Percentiles rank a stretch among this genome's conserved stretches.
Evolutionary conservation across 2,888 invertebrate genomes (phyloP).

Genomic region (Eumerus sabulonum): DNA sequence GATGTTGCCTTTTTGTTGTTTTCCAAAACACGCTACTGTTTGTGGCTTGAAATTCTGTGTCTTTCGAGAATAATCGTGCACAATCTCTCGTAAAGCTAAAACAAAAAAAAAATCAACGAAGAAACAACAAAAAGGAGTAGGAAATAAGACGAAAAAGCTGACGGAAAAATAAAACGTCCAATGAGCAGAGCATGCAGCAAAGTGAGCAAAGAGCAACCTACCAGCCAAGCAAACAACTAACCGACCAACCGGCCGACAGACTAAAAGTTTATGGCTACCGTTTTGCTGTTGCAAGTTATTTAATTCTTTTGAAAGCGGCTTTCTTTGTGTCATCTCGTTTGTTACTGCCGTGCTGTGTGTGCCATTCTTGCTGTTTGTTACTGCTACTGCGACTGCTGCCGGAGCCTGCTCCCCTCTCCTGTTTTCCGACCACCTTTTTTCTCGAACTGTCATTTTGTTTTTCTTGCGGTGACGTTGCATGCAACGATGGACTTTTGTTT

Average conservation of each 20-base stretch:
- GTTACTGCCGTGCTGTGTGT: constrained; percentile 52
- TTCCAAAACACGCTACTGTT: constrained; percentile 61
- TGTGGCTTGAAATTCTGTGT: constrained; percentile 56
- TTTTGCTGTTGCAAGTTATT: constrained; percentile 68
- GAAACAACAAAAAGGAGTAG: constrained; percentile 19
- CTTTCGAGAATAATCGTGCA: constrained; percentile 66
- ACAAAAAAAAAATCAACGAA: constrained; percentile 5
- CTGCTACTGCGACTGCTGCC: constrained; percentile 28
- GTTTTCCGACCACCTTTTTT: neutral
- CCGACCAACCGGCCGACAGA: constrained; percentile 47
- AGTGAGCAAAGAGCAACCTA: constrained; percentile 16
- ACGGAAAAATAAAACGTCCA: constrained; percentile 57
- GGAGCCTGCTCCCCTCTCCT: too few species aligned
- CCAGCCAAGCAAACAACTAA: constrained; percentile 32
- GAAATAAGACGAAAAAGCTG: constrained; percentile 53
- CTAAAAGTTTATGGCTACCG: constrained; percentile 68
- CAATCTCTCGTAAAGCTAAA: constrained; percentile 55
- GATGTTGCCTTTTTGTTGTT: constrained; percentile 5
- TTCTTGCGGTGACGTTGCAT: constrained; percentile 51
- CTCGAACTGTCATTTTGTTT: constrained; percentile 2
- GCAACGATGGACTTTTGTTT: constrained; percentile 41
- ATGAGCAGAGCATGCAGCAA: constrained; percentile 16
- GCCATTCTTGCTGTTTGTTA: constrained; percentile 45
- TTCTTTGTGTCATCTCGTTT: constrained; percentile 66
- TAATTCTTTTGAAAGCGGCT: constrained; percentile 68